Conservation (phyloP, 2,113 vertebrate species). For the Rallus limicola region DNA sequence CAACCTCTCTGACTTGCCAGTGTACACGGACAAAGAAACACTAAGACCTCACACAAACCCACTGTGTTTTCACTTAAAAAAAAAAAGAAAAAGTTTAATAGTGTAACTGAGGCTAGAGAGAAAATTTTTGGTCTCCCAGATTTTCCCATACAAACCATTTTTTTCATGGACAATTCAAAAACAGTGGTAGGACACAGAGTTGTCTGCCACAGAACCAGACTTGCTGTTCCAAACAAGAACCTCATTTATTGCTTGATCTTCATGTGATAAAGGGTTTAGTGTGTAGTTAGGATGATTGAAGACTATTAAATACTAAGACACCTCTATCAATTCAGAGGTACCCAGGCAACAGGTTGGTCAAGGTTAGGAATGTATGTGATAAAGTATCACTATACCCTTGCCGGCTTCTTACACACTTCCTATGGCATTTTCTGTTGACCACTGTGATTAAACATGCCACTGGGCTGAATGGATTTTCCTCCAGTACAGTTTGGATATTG, state of each 20-base stretch:
- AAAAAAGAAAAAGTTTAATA: not conserved
- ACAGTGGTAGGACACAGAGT: not conserved
- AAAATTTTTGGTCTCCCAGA: not conserved
- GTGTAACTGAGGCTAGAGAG: not conserved
- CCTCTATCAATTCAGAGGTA: not conserved
- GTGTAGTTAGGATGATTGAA: not conserved
- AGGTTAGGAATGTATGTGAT: not conserved
- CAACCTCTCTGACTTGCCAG: not conserved
- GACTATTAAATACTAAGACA: not conserved
- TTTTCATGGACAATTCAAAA: not conserved
- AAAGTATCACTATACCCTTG: not conserved
- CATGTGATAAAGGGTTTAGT: not conserved
- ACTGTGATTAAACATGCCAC: not conserved
- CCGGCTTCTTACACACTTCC: not conserved
- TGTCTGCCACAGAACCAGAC: not conserved
- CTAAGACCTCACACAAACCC: not conserved
- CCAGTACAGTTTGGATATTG: not conserved
- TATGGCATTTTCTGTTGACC: not conserved
- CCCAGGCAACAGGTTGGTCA: not conserved
- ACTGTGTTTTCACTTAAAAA: not conserved
- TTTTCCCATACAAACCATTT: not conserved
- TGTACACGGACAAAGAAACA: not conserved
- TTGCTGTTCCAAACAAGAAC: not conserved
- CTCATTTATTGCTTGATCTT: not conserved
- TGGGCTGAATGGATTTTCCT: not conserved